Percentiles rank a stretch among this genome's conserved stretches.
phyloP scores from a whole-genome alignment of 35 echinoderm and acorn worm species.

The Patiria miniata region DNA sequence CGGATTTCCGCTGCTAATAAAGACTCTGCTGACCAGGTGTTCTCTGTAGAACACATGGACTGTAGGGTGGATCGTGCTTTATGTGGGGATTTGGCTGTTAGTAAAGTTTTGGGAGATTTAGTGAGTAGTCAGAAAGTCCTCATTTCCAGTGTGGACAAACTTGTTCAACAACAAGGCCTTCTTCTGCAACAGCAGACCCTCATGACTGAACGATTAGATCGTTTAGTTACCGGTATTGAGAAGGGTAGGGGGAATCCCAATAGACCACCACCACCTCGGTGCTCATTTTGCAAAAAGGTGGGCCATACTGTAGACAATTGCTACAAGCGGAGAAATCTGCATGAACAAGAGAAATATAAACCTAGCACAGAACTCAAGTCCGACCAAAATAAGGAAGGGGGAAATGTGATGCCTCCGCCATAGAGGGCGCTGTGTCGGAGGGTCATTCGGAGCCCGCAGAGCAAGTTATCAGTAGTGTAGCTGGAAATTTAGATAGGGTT shows the following conservation, averaged over 20 bases:
- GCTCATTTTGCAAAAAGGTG: background rate
- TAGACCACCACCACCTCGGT: background rate
- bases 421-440: background rate
- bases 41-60: background rate
- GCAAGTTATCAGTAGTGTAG: background rate
- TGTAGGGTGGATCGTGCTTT: background rate
- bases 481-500: background rate
- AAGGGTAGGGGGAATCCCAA: background rate
- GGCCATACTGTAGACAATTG: background rate
- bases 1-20: background rate
- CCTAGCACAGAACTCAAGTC: background rate
- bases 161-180: background rate
- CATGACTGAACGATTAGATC: background rate
- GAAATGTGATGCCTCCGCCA: background rate
- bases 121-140: background rate
- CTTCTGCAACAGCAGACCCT: background rate
- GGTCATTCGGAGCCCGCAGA: background rate
- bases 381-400: background rate
- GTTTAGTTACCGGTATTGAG: background rate
- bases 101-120: background rate
- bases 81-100: background rate
- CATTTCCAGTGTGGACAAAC: background rate
- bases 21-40: background rate
- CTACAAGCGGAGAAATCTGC: slow-evolving; percentile 5
- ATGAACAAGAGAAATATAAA: background rate